These are phyloP conservation scores for Coptodon rendalli DNA, from an alignment of 2,113 vertebrate species.

Conservation along the genomic window DNA sequence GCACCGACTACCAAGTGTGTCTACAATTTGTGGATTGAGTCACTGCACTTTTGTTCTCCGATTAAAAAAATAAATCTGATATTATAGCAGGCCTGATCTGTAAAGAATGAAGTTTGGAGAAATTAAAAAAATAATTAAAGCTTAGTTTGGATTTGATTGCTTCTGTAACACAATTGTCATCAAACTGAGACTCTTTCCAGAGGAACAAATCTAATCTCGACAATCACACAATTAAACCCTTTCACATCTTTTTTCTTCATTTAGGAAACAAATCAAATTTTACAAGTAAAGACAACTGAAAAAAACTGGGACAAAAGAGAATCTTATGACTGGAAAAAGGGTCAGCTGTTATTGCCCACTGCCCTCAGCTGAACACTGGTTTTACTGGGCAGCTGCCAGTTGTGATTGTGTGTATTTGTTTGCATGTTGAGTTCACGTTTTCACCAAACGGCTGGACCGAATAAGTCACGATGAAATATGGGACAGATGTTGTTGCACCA, in stretches of 20 bases:
- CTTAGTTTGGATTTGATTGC: not conserved
- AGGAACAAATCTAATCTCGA: not conserved
- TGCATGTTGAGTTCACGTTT: not conserved
- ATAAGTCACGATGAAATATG: not conserved
- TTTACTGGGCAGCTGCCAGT: not conserved
- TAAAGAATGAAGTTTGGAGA: not conserved
- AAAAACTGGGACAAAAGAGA: not conserved
- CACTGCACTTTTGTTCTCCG: fast-evolving
- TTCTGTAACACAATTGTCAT: not conserved
- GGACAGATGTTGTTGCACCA: fast-evolving
- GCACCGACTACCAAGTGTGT: not conserved
- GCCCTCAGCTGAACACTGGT: not conserved
- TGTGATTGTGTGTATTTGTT: not conserved
- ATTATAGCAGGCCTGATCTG: not conserved
- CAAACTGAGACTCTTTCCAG: not conserved
- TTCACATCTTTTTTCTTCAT: not conserved
- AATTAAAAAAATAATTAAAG: not conserved
- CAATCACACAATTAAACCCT: not conserved
- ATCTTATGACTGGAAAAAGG: not conserved
- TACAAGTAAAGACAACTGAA: not conserved
- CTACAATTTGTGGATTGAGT: not conserved
- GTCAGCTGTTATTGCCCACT: fast-evolving
- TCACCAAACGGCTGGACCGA: not conserved
- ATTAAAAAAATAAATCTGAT: not conserved
- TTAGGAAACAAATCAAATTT: fast-evolving